Evolutionary conservation across 1,140 invertebrate species (phyloP), one percentile per base, ranked within the genome.

Genomic region (Sycobia sp.): DNA sequence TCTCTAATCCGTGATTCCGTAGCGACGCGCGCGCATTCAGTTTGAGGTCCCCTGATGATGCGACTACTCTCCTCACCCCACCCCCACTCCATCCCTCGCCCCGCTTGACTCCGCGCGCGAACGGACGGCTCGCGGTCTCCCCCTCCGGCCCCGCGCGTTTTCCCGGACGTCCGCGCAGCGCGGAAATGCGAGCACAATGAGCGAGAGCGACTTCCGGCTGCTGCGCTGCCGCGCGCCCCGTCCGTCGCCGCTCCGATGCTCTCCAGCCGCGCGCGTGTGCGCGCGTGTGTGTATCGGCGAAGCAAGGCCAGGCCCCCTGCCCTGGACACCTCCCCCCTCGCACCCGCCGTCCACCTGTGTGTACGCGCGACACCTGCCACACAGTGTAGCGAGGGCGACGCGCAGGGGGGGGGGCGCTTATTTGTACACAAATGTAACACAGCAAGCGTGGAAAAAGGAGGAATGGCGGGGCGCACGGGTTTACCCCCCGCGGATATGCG

Each of bases 1-100:
- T 77, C 75, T 77, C 75, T 78, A 80, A 80, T 78, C 78, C 78
- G 77, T 80, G 77, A 67, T 80, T 80, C 78, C 78, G 78, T 75
- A 71, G 60, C 57, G 62, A 50, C 13, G 49, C 32, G 44, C 22
- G n/a, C n/a, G n/a, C n/a, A n/a, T n/a, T n/a, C n/a, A n/a, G n/a
- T n/a, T n/a, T n/a, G n/a, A n/a, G n/a, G n/a, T n/a, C n/a, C n/a
- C n/a, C n/a, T n/a, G n/a, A n/a, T n/a, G n/a, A n/a, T n/a, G n/a
- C n/a, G n/a, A n/a, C n/a, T n/a, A n/a, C n/a, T n/a, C n/a, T n/a
- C n/a, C n/a, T n/a, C n/a, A n/a, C n/a, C n/a, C n/a, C n/a, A n/a
- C n/a, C n/a, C n/a, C n/a, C n/a, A n/a, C 38, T 38, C 13, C 39
- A 14, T 41, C 53, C 62, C 49, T 9, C 49, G 27, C 4, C 16